A percentile compares a stretch with the other conserved stretches of the same genome.
These are phyloP conservation scores for Anodontia alba DNA, from an alignment of 2,888 invertebrate genomes.

Conservation along the genomic window DNA sequence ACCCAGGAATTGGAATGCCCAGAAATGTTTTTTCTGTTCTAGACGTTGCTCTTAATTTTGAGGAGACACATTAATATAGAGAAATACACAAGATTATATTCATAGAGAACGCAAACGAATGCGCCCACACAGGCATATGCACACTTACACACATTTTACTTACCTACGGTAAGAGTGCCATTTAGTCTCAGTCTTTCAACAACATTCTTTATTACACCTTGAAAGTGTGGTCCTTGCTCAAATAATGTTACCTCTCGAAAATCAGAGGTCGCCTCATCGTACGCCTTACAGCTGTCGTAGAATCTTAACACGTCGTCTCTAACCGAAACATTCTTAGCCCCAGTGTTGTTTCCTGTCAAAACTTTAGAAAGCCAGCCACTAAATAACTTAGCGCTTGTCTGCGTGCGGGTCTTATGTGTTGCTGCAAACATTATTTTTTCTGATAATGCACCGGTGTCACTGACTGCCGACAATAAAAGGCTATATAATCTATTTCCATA, in stretches of 20 bases:
- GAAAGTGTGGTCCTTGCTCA: constrained; percentile 71
- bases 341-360: constrained; percentile 21
- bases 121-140: too few relatives aligned
- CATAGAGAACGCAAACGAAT: too few relatives aligned
- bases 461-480: not conserved
- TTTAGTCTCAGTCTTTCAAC: constrained; percentile 20
- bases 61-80: too few relatives aligned
- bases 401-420: constrained; percentile 70
- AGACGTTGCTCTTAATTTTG: too few relatives aligned
- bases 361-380: constrained; percentile 68
- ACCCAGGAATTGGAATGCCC: too few relatives aligned
- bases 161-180: constrained; percentile 30
- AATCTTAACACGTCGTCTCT: constrained; percentile 65
- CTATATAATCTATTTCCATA: constrained; percentile 55
- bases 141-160: too few relatives aligned
- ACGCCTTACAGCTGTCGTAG: constrained; percentile 73
- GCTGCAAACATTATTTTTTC: constrained; percentile 70
- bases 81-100: too few relatives aligned
- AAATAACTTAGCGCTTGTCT: constrained; percentile 78
- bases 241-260: constrained; percentile 74
- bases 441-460: constrained; percentile 36
- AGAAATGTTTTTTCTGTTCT: too few relatives aligned
- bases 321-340: constrained; percentile 25
- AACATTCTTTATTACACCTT: constrained; percentile 59
- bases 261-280: constrained; percentile 67